Evolutionary conservation across 2,888 invertebrate species (phyloP).

Genomic region (Smittia sp.): DNA sequence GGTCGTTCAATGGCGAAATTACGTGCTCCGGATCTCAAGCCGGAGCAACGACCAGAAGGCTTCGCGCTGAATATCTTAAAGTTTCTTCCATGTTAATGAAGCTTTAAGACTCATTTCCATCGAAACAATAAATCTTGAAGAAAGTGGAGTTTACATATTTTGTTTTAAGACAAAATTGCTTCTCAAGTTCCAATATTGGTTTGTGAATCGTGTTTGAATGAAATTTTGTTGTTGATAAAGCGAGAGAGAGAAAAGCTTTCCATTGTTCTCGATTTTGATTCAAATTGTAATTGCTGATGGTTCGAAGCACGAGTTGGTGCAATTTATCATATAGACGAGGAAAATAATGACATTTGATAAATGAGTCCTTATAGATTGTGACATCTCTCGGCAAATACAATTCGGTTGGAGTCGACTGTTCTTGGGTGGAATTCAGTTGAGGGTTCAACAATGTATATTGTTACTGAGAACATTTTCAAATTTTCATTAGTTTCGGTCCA

Average conservation of each 20-base stretch:
- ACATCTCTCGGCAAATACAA: constrained; percentile 17
- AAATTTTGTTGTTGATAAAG: too few species aligned
- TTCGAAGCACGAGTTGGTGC: constrained; percentile 19
- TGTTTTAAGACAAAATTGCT: too few species aligned
- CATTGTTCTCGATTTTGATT: neutral
- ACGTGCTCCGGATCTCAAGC: too few species aligned
- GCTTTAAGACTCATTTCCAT: too few species aligned
- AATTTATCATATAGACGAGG: constrained; percentile 25
- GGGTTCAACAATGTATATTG: too few species aligned
- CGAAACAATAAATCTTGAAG: constrained; percentile 11
- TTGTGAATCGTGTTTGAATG: neutral
- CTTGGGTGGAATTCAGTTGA: neutral
- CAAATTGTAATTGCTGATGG: constrained; percentile 27
- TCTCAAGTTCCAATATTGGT: neutral
- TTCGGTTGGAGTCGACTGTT: neutral
- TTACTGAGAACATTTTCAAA: too few species aligned
- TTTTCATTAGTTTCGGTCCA: too few species aligned
- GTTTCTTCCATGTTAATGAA: too few species aligned
- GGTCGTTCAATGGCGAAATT: too few species aligned
- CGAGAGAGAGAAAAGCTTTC: neutral
- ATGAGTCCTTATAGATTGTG: constrained; percentile 40
- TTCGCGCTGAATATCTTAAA: too few species aligned
- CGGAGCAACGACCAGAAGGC: too few species aligned
- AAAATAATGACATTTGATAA: constrained; percentile 40
- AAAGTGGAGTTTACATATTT: neutral